Base-by-base conservation (phyloP, 1,140 invertebrate genomes). In the Sycophaga agraensis region DNA sequence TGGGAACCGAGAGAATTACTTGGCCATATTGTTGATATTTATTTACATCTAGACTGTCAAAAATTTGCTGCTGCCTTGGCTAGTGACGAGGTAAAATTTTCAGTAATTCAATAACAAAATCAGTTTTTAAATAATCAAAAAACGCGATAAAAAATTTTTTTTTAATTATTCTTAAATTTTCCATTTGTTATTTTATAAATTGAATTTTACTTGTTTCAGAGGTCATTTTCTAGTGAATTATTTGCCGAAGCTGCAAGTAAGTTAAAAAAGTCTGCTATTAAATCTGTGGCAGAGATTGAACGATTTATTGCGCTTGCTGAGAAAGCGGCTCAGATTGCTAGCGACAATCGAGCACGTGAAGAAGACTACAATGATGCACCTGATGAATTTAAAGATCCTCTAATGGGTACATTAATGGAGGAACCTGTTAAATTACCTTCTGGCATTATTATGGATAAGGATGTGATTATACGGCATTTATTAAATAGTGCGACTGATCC, bases 381-480 rank as follows among this genome's bases (percentile, higher is more conserved):
- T 0, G 96, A 99, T 67, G 96, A 98, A 79, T 99, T 97, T 77
- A 90, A 90, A 81, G 96, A 98, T 85, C 95, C 96, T 0, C 80
- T 99, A 1, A 98, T 99, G 96, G 94, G 96, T 72, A 98, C 96
- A 0, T 78, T 99, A 17, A 98, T 99, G 96, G 89, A 89, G 1
- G 95, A 99, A 78, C 97, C 97, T 2, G 96, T 99, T 0, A 83
- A 90, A 59, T 82, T 99, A 61, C 96, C 96, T 9, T 94, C 94
- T 57, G 96, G 96, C 58, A 93, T 92, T 70, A 85, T 98, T 2
- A 98, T 98, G 94, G 96, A 99, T 79, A 85, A 95, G 46, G 87
- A 94, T 24, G 91, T 97, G 62, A 99, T 99, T 51, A 86, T 93
- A 65, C 85, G 92, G 57, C 96, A 98, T 84, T 86, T 99, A 70